These are phyloP conservation scores for Sakesphorus luctuosus DNA, from an alignment of 2,113 vertebrate species.

Conservation along the genomic window DNA sequence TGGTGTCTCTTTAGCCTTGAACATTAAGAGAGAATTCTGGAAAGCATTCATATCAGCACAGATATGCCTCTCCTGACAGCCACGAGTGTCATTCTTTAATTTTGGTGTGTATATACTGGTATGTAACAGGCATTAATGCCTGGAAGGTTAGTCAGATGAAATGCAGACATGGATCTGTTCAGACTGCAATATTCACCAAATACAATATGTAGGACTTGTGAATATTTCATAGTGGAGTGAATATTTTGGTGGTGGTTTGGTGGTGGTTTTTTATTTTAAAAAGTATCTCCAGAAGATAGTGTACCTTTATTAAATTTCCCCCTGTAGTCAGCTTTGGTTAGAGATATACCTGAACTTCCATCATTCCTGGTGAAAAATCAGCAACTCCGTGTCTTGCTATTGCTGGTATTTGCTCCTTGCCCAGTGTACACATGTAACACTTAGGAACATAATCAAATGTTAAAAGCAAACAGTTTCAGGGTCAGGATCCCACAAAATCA, in stretches of 20 bases:
- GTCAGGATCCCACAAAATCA: background rate
- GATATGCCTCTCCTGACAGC: background rate
- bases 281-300: background rate
- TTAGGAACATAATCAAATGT: background rate
- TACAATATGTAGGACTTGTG: slow-evolving; percentile 15
- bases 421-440: background rate
- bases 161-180: background rate
- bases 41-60: background rate
- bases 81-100: accelerated
- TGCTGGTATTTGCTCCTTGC: background rate
- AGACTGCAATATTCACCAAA: slow-evolving; percentile 35
- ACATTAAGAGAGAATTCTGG: background rate
- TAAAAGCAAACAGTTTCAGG: background rate
- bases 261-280: background rate
- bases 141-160: background rate
- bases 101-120: background rate
- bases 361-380: background rate
- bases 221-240: slow-evolving; percentile 18
- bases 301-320: background rate
- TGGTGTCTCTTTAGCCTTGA: background rate
- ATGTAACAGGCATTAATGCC: background rate
- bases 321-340: background rate
- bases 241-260: background rate
- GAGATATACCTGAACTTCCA: background rate
- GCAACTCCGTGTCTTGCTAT: background rate